phyloP scores from a whole-genome alignment of 2,888 invertebrate genomes.

The Phrixothrix hirtus region DNA sequence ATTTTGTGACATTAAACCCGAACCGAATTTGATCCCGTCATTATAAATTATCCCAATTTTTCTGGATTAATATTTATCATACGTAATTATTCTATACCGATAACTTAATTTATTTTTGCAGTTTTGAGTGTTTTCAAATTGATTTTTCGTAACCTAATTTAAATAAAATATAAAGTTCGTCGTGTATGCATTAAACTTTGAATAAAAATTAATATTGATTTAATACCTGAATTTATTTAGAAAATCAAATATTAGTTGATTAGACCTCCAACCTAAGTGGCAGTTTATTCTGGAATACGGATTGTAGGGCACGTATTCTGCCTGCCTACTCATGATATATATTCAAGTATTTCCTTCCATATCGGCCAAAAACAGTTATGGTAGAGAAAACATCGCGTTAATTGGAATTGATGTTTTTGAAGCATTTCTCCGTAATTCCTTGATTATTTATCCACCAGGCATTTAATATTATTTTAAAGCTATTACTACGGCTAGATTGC shows the following conservation, averaged over 20 bases:
- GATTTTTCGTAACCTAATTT: too few species aligned
- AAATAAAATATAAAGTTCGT: too few species aligned
- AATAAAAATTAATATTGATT: neutral
- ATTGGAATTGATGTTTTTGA: constrained; percentile 16
- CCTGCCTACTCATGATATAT: constrained; percentile 21
- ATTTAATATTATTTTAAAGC: too few species aligned
- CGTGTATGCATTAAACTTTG: too few species aligned
- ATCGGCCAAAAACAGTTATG: constrained; percentile 4
- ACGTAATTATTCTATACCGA: too few species aligned
- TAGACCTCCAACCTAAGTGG: constrained; percentile 13
- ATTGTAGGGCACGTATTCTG: constrained; percentile 23
- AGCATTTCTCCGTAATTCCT: constrained; percentile 1
- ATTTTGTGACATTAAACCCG: too few species aligned
- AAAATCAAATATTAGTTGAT: constrained; percentile 7
- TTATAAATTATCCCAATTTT: too few species aligned
- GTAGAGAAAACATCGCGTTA: constrained; percentile 11
- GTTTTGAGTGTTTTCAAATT: too few species aligned
- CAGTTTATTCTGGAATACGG: constrained; percentile 18
- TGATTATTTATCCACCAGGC: neutral
- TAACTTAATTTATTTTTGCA: too few species aligned
- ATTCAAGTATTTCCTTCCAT: constrained; percentile 16
- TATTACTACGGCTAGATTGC: too few species aligned
- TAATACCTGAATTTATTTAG: neutral
- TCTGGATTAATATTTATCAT: too few species aligned
- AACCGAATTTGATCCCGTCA: too few species aligned